Evolutionary conservation across 2,797 vertebrate genomes (phyloP), one percentile per base, ranked within the genome.

Genomic region (Allobates femoralis): DNA sequence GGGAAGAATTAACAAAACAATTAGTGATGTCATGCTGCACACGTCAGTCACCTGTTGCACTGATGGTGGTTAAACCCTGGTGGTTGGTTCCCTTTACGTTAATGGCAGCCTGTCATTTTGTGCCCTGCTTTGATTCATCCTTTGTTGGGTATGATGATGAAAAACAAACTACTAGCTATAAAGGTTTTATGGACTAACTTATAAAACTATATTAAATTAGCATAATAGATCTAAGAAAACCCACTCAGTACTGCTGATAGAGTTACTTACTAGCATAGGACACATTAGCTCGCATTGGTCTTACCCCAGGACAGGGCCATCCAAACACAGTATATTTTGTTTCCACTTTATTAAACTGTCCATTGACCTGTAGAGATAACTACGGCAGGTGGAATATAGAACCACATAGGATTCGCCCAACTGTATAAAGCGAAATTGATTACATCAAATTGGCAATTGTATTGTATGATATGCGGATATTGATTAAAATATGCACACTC

Each of bases 361-460:
- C 41, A 81, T 32, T 53, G 16, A 32, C 18, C 79, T 66, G 53
- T 12, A 28, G 66, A 69, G 32, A 79, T 14, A 53, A 12, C 37
- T 32, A 51, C 28, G n/a, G 79, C 79, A 37, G 28, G 7, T 81
- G 26, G 26, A 64, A 51, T 51, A 21, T 14, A 81, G 67, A 2
- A 62, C 50, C 60, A 80, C 60, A 64, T 80, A 80, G 60, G 41
- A 64, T 77, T 51, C 21, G 32, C 32, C 50, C 75, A 11, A 3
- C 41, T 86, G 15, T 16, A 64, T 32, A 71, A 74, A 10, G 85
- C 10, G 74, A 21, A 74, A 85, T 73, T 77, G 81, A 46, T 89
- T 86, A 86, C 75, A 88, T 89, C 88, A 86, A 84, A 1, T 60
- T 18, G 73, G 85, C 81, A 84, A 82, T 56, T 67, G 34, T 28